Conservation (phyloP, 64 coral and sea anemone species). For the Dendrophyllia cribrosa region DNA sequence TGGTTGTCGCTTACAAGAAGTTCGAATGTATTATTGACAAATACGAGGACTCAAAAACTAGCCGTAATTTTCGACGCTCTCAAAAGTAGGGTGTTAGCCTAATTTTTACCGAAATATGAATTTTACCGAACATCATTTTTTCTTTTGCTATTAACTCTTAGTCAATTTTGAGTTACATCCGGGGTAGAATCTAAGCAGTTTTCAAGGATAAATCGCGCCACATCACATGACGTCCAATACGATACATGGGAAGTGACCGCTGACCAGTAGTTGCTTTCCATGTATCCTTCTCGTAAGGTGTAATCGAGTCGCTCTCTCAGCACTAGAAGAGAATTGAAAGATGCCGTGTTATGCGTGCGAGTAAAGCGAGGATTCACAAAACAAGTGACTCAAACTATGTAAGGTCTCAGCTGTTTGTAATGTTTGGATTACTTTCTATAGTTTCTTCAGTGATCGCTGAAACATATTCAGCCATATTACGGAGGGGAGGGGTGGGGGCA, state of each 20-base stretch:
- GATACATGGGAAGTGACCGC: slow-evolving; percentile 95
- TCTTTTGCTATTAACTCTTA: background rate
- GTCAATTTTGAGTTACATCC: background rate
- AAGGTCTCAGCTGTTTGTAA: no score
- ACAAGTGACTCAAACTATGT: no score
- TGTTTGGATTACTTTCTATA: no score
- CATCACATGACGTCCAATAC: slow-evolving; percentile 93
- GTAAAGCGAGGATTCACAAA: background rate
- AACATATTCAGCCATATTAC: no score
- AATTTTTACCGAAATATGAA: background rate
- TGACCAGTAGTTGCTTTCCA: slow-evolving; percentile 95
- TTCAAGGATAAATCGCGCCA: slow-evolving; percentile 87
- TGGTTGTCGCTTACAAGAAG: no score
- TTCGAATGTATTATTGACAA: no score
- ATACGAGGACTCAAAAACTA: no score
- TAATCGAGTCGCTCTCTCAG: slow-evolving; percentile 86
- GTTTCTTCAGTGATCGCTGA: no score
- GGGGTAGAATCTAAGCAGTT: slow-evolving; percentile 45
- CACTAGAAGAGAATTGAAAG: slow-evolving; percentile 71
- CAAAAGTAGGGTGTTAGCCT: no score
- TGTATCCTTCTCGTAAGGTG: slow-evolving; percentile 89
- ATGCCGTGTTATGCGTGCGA: background rate
- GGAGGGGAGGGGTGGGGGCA: no score
- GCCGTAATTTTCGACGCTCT: no score
- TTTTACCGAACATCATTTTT: background rate